Conservation (phyloP, 35 echinoderm and acorn worm genomes). For the Ophioderma brevispina region DNA sequence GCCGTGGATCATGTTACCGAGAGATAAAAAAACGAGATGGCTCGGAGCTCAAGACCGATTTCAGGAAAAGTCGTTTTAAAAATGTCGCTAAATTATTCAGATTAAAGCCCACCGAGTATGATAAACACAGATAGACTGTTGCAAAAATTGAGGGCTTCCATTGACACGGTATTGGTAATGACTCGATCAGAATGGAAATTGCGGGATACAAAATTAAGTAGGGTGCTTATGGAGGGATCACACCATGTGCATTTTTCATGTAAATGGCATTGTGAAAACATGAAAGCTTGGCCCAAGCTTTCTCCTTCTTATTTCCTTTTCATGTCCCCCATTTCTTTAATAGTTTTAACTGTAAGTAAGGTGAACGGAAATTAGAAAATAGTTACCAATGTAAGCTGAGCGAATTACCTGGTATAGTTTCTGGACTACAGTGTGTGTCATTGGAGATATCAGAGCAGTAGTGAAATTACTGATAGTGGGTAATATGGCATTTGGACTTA, state of each 20-base stretch:
- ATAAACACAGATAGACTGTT: slow-evolving; percentile 1
- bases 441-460: background rate
- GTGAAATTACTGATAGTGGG: too few species aligned
- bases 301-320: too few species aligned
- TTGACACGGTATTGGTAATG: slow-evolving; percentile 8
- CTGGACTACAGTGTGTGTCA: too few species aligned
- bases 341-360: too few species aligned
- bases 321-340: too few species aligned
- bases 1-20: background rate
- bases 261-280: background rate
- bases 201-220: slow-evolving; percentile 10
- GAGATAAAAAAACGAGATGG: slow-evolving; percentile 13
- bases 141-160: background rate
- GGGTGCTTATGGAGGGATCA: background rate
- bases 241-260: background rate
- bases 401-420: too few species aligned
- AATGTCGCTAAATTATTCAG: slow-evolving; percentile 11
- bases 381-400: too few species aligned
- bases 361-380: too few species aligned
- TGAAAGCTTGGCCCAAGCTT: too few species aligned
- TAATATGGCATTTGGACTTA: too few species aligned
- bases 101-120: slow-evolving; percentile 3
- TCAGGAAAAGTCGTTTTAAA: slow-evolving; percentile 10
- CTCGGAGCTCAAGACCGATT: slow-evolving; percentile 8
- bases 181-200: slow-evolving; percentile 1